Evolutionary conservation across 2,797 vertebrate species (phyloP).

Genomic region (Anomalospiza imberbis): DNA sequence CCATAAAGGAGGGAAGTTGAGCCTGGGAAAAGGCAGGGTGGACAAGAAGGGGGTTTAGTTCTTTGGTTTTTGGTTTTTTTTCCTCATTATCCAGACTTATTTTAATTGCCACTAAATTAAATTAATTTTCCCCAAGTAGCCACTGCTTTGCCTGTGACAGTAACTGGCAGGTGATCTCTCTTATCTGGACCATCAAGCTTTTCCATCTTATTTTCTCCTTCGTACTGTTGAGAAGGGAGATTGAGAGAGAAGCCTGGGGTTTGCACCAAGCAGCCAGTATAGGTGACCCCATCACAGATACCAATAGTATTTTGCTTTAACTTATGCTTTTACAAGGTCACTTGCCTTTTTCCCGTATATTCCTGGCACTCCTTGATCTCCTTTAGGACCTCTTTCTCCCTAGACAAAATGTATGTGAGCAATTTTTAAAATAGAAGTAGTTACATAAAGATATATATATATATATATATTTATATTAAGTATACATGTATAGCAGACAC

Average conservation of each 20-base stretch:
- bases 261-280: not conserved
- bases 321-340: not conserved
- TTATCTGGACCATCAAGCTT: not conserved
- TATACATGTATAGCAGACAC: not conserved
- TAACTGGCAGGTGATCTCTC: not conserved
- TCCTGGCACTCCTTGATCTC: conserved; percentile 82
- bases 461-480: not conserved
- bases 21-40: not conserved
- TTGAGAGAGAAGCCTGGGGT: not conserved
- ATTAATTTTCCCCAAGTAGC: not conserved
- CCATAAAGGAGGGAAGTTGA: not conserved
- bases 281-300: not conserved
- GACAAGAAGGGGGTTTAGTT: not conserved
- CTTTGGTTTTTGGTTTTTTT: not conserved
- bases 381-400: conserved; percentile 84
- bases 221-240: accelerated
- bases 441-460: not conserved
- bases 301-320: not conserved
- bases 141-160: not conserved
- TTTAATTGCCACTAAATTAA: not conserved
- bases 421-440: not conserved
- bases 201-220: not conserved
- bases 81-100: not conserved
- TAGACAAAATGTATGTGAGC: conserved; percentile 56
- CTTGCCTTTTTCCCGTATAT: conserved; percentile 86